Evolutionary conservation across 2,113 vertebrate species (phyloP), one percentile per base, ranked within the genome.

Genomic region (Craseonycteris thonglongyai): DNA sequence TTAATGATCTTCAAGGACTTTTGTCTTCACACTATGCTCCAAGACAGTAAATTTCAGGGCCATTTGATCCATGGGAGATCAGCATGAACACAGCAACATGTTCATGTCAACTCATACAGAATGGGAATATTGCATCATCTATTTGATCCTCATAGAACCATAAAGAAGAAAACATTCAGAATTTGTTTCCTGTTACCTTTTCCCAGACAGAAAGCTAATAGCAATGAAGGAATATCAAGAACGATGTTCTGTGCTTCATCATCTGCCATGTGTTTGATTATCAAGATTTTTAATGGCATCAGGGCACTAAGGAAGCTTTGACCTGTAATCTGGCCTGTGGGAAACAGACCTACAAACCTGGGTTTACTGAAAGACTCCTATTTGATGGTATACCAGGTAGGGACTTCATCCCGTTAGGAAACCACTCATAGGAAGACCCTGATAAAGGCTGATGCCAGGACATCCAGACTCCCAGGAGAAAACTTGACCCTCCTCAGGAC

Each of bases 1-100:
- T 96, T 88, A 81, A 89, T 97, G 97, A 97, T 97, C 91, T 97
- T 97, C 96, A 98, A 97, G 96, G 95, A 85, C 42, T 95, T 97
- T 94, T 91, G 76, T 92, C 66, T 49, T 95, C 88, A 96, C 18
- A 35, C 85, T 88, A 66, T 24, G 24, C 92, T 91, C 51, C 45
- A 71, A 91, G 91, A 93, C 16, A 71, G 40, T 75, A 83, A 84
- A 45, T 97, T 81, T 82, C n/a, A 88, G 63, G 56, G 80, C 59
- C 78, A 93, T 81, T 69, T 5, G 45, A 63, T 58, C 94, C 61
- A 22, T 45, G 40, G 78, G 93, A 96, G 95, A 58, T 51, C 14
- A 68, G 35, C 30, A 40, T 18, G 47, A 28, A 81, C 71, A 51
- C 76, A 94, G 89, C 63, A 82, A 93, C 22, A 30, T 33, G 30